Conservation (phyloP, 2,888 invertebrate species). For the Amiota mariae region DNA sequence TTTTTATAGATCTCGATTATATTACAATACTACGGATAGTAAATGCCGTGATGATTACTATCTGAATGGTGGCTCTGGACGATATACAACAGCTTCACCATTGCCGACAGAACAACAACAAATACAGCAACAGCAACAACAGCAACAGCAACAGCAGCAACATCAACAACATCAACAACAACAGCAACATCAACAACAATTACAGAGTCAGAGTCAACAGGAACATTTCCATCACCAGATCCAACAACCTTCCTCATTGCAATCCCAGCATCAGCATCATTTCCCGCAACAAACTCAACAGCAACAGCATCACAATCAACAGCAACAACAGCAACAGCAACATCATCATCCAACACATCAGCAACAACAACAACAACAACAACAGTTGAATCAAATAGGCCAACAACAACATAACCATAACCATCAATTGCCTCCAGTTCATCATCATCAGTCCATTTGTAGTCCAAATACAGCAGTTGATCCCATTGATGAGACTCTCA, state of each 20-base stretch:
- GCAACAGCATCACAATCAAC: constrained; percentile 50
- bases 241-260: constrained; percentile 48
- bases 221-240: constrained; percentile 33
- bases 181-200: constrained; percentile 44
- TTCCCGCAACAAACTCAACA: constrained; percentile 38
- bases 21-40: constrained; percentile 70
- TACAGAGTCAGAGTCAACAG: constrained; percentile 30
- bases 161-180: constrained; percentile 49
- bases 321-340: constrained; percentile 49
- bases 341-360: constrained; percentile 33
- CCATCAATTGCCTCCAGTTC: constrained; percentile 44
- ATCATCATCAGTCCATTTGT: constrained; percentile 50
- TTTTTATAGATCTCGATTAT: constrained; percentile 65
- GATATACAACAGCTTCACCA: constrained; percentile 44
- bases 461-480: constrained; percentile 55
- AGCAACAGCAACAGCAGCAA: constrained; percentile 47
- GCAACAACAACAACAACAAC: constrained; percentile 26
- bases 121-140: constrained; percentile 45
- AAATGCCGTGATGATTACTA: constrained; percentile 72
- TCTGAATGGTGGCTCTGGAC: constrained; percentile 53
- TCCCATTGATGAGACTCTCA: constrained; percentile 61
- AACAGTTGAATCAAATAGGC: constrained; percentile 7
- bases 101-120: constrained; percentile 52
- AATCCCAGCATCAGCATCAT: constrained; percentile 39
- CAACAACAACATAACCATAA: constrained; percentile 32